Evolutionary conservation across 2,113 vertebrate genomes (phyloP), one percentile per base, ranked within the genome.

Genomic region (Paralichthys olivaceus): DNA sequence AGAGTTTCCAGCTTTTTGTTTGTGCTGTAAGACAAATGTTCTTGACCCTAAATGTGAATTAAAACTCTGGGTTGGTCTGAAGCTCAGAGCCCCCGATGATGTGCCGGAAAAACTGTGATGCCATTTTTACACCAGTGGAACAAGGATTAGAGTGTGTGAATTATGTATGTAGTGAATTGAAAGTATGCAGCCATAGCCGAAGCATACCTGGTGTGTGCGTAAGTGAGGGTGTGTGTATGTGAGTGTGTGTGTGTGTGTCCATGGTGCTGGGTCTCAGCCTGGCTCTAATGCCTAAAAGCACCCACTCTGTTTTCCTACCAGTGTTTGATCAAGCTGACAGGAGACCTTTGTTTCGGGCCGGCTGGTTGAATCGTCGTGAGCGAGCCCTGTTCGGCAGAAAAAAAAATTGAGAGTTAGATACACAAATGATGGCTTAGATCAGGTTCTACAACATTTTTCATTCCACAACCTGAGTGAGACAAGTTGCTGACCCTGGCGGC

Each of bases 251-350:
- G 71, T 65, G 26, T 58, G 22, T 66, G 53, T 23, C 43, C 14
- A 13, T 26, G 56, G 68, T 45, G 32, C 29, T 20, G 29, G 58
- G 34, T 29, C 59, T 61, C 69, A 83, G 71, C 1, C 54, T 62
- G 78, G 9, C 68, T 69, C 43, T 53, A 22, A 77, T 49, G 68
- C 76, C 75, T 84, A 57, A 87, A 86, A 84, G 82, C 58, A 62
- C 57, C 68, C 59, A 1, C 83, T 72, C 66, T 29, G 58, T 54
- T 90, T 86, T 47, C 72, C 67, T 87, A 43, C 64, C 53, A 57
- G 55, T 73, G 83, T 85, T 87, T 83, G 79, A 89, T 90, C 79
- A 76, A 25, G 70, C 75, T 87, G 85, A 86, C 79, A 87, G 79
- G 51, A 84, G 79, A 54, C 76, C 69, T 76, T 85, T 87, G 85